These are phyloP conservation scores for Leucopternis melanops DNA, from an alignment of 2,113 vertebrate species.

Conservation along the genomic window DNA sequence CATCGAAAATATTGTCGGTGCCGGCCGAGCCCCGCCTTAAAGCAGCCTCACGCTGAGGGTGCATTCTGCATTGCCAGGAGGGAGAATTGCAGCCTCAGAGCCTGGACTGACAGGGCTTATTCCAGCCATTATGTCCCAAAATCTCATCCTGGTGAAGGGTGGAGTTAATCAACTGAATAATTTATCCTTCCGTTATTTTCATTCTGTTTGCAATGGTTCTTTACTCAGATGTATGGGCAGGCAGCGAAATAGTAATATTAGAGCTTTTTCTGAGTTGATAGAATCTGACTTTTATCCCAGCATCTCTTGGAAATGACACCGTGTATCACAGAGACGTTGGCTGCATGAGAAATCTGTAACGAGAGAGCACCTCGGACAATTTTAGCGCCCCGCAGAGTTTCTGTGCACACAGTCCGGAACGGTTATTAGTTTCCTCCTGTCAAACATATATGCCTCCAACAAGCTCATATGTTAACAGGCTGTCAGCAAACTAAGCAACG, in stretches of 20 bases:
- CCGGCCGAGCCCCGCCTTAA: too few relatives aligned
- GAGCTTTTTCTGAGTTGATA: not conserved
- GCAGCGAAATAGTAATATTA: not conserved
- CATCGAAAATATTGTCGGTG: too few relatives aligned
- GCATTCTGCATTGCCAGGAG: not conserved
- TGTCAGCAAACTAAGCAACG: not conserved
- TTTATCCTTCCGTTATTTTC: not conserved
- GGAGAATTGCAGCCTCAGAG: not conserved
- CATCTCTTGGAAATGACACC: not conserved
- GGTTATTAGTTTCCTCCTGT: not conserved
- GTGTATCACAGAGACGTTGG: not conserved
- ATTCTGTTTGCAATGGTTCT: not conserved
- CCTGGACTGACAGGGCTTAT: not conserved
- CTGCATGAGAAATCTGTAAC: not conserved
- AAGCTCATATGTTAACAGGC: not conserved
- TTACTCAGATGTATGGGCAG: not conserved
- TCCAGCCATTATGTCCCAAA: not conserved
- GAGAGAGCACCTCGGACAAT: not conserved
- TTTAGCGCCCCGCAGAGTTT: not conserved
- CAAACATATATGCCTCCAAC: not conserved
- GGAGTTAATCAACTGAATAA: not conserved
- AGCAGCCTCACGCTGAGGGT: not conserved
- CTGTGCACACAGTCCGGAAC: not conserved
- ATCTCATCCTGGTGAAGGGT: not conserved
- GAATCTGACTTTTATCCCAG: conserved; percentile 13